Evolutionary conservation across 2,888 invertebrate genomes (phyloP), one percentile per base, ranked within the genome.

Genomic region (Synergus gifuensis): DNA sequence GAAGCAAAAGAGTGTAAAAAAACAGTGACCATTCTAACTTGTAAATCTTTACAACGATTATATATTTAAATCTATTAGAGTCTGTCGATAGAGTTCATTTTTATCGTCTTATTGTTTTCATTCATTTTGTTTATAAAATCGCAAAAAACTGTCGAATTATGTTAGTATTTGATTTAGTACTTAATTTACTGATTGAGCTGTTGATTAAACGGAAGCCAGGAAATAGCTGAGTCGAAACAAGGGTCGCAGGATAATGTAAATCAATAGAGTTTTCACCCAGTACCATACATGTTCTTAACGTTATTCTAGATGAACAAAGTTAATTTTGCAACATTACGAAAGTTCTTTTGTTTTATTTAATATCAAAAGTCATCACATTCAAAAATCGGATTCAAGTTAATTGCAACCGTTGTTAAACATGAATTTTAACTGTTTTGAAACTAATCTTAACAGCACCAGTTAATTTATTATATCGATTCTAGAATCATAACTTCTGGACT

Each of bases 361-460:
- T 7, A 5, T 49, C 49, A 16, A 16, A 49, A 49, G 14, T 46
- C 46, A 46, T 46, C 46, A 46, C 16, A 49, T 7, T 49, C 0
- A 49, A 49, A 54, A 8, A 7, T 54, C n/a, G 9, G n/a, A 54
- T 54, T 54, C 16, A n/a, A 54, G n/a, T n/a, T 54, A 54, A 1
- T 54, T 2, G 16, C 4, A n/a, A n/a, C n/a, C 5, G 16, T 49
- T 49, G n/a, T 1, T 49, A 7, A 49, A 2, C 16, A 49, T 7
- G 16, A 49, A n/a, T 49, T 49, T 49, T 16, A n/a, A 49, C n/a
- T 49, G 7, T n/a, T 16, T 49, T 49, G 16, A 16, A 7, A 54
- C n/a, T n/a, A 54, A 54, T 54, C n/a, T 54, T n/a, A n/a, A 54
- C 16, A n/a, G 54, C 54, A 54, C n/a, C 54, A 54, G 54, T 54